Evolutionary conservation across 2,888 invertebrate genomes (phyloP).

Genomic region (Syrista parreyssii): DNA sequence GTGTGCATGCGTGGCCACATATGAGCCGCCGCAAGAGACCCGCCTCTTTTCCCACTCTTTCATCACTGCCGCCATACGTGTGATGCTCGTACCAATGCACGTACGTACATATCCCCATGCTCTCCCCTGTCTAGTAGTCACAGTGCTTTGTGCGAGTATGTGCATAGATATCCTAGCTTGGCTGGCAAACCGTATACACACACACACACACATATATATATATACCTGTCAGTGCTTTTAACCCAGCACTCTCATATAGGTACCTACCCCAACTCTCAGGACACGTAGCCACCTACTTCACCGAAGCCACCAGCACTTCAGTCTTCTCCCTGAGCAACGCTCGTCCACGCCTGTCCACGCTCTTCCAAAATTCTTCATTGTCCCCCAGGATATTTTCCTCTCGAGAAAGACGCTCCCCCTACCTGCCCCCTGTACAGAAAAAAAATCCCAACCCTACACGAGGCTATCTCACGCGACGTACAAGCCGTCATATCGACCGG

Average conservation of each 20-base stretch:
- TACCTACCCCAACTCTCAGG: background rate
- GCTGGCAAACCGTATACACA: background rate
- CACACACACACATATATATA: too few species aligned
- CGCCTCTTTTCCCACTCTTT: slow-evolving; percentile 45
- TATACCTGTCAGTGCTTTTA: background rate
- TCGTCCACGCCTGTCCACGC: background rate
- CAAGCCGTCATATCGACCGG: too few species aligned
- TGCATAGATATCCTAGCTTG: slow-evolving; percentile 3
- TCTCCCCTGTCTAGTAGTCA: slow-evolving; percentile 5
- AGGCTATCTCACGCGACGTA: background rate
- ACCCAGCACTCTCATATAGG: background rate
- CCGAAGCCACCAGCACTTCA: background rate
- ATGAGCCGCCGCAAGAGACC: slow-evolving; percentile 47
- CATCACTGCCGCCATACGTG: slow-evolving; percentile 38
- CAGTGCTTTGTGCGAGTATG: background rate
- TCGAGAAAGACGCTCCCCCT: background rate
- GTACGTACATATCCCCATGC: background rate
- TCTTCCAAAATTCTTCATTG: background rate
- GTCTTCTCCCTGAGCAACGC: background rate
- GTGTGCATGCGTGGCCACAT: slow-evolving; percentile 66
- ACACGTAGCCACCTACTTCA: background rate
- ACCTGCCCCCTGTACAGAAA: background rate
- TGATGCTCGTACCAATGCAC: slow-evolving; percentile 23
- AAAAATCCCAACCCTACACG: background rate
- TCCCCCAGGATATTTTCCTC: background rate